Base-by-base conservation (phyloP, 2,888 invertebrate genomes). In the Cerastis rubricosa region DNA sequence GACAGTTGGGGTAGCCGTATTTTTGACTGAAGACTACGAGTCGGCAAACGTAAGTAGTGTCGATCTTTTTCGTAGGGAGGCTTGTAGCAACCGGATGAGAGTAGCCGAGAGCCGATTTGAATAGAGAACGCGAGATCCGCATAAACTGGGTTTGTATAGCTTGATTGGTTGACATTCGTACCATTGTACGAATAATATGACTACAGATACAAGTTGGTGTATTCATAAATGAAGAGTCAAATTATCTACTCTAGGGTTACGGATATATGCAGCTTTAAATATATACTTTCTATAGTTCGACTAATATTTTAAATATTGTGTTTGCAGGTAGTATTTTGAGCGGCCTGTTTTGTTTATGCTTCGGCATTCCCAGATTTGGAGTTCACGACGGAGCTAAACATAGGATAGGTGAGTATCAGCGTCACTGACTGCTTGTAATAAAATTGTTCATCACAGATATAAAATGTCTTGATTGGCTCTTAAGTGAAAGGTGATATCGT, bases 281-380 rank as follows among this genome's bases (percentile, higher is more conserved):
- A 4, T 54, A 12, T 54, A 12, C 12, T 54, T 54, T 11, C 29
- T 35, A 5, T 35, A 9, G 9, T 35, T 61, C 5, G 35, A 35
- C 35, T 61, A 35, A 61, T 29, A 19, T 35, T 61, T 6, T 40
- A 43, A 35, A 22, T 22, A n/a, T 59, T 76, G 49, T 69, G 35
- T 75, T 83, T 87, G 3, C 95, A 99, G 99, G 99, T 57, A 99
- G 99, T 7, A 97, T 99, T 74, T 96, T 99, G 85, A 99, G 99
- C 87, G 99, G 99, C 0, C 92, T 99, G 87, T 98, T 99, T 91
- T 99, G 99, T 89, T 93, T 99, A 69, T 99, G 99, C 94, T 97
- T 98, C 89, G 99, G 99, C 12, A 98, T 98, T 90, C 99, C 99
- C 22, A 97, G 99, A 86, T 99, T 99, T 90, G 98, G 98, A 0